Conservation (phyloP, 2,888 invertebrate species). For the Melanargia galathea region DNA sequence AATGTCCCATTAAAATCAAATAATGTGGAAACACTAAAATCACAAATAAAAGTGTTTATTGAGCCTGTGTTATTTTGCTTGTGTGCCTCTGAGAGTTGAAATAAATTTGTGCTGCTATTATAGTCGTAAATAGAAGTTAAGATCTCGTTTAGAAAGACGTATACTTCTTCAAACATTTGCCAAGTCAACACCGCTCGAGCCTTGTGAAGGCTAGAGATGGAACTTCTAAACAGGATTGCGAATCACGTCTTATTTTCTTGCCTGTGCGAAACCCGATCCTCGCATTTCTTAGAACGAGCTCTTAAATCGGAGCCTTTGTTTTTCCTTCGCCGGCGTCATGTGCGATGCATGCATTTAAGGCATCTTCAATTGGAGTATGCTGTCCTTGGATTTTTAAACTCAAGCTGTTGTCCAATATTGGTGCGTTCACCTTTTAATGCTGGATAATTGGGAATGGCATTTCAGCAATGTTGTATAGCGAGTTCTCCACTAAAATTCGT, state of each 20-base stretch:
- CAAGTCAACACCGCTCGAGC: constrained; percentile 22
- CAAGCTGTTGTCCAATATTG: constrained; percentile 15
- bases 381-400: constrained; percentile 21
- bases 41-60: no score
- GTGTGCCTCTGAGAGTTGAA: not conserved
- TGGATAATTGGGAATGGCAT: constrained; percentile 13
- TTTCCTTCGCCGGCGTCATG: constrained; percentile 40
- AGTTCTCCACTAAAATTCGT: not conserved
- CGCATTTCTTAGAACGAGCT: constrained; percentile 55
- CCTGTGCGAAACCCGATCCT: constrained; percentile 48
- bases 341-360: constrained; percentile 30
- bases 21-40: no score
- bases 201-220: constrained; percentile 32
- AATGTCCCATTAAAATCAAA: not conserved
- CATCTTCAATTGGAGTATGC: constrained; percentile 30
- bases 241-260: constrained; percentile 61
- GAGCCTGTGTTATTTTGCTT: no score
- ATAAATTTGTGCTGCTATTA: constrained; percentile 2
- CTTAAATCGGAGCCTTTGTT: constrained; percentile 47
- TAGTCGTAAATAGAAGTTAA: constrained; percentile 15
- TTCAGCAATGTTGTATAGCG: not conserved
- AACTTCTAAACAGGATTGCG: constrained; percentile 38
- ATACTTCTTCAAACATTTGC: constrained; percentile 22
- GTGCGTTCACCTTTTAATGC: constrained; percentile 21
- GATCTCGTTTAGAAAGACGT: constrained; percentile 6